These are phyloP conservation scores for Pterois miles DNA, from an alignment of 2,797 vertebrate species.

Conservation along the genomic window DNA sequence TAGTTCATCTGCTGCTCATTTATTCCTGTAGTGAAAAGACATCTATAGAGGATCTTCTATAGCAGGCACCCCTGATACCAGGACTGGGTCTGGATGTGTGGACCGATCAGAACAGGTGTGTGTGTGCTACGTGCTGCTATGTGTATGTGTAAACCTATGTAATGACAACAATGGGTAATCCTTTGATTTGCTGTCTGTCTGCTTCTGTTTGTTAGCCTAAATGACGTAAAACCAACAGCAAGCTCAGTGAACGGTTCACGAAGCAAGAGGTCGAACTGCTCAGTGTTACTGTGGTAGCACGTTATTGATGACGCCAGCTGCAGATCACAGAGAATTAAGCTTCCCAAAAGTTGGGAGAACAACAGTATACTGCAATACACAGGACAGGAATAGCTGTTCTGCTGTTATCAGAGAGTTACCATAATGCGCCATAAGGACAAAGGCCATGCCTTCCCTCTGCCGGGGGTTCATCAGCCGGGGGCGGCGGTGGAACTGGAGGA, in stretches of 20 bases:
- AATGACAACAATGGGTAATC: not conserved
- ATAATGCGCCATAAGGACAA: not conserved
- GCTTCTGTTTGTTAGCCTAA: not conserved
- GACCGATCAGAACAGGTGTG: constrained; percentile 20
- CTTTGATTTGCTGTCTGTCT: not conserved
- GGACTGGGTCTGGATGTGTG: constrained; percentile 51
- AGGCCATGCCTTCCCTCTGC: not conserved
- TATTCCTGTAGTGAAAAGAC: constrained; percentile 87
- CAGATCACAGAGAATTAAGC: not conserved
- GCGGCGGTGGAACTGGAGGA: too few species aligned
- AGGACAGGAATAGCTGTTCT: not conserved
- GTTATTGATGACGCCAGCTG: too few species aligned
- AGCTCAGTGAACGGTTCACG: not conserved
- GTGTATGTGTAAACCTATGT: not conserved
- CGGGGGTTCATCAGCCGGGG: too few species aligned
- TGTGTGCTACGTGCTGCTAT: not conserved
- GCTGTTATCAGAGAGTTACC: not conserved
- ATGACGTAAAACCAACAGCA: not conserved
- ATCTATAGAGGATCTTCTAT: constrained; percentile 88
- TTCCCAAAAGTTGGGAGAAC: not conserved
- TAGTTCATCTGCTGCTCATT: not conserved
- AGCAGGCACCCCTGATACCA: constrained; percentile 84
- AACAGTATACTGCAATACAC: not conserved
- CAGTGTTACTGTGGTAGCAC: not conserved
- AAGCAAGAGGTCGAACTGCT: not conserved